Percentiles rank a stretch among this genome's conserved stretches.
These are phyloP conservation scores for Drosophila parthenogenetica DNA, from an alignment of 2,888 invertebrate genomes.

Conservation along the genomic window DNA sequence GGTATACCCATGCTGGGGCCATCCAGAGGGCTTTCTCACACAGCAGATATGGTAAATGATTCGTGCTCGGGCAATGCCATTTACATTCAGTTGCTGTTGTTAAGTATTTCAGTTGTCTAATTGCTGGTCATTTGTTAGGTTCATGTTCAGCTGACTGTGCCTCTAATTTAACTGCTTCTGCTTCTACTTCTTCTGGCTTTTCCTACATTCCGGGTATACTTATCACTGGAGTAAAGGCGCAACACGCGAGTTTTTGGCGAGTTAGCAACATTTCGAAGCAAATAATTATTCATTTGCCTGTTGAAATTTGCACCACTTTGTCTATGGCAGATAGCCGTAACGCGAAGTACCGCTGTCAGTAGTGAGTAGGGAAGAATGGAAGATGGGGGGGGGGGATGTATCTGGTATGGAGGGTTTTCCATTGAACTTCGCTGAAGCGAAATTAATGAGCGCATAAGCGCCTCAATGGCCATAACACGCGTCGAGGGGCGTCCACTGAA, in stretches of 20 bases:
- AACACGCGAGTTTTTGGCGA: conserved; percentile 40
- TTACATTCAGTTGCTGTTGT: conserved; percentile 41
- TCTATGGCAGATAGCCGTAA: conserved; percentile 33
- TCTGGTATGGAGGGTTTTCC: conserved; percentile 31
- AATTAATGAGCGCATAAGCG: conserved; percentile 76
- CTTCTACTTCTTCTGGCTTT: not conserved
- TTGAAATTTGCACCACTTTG: conserved; percentile 65
- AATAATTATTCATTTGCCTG: conserved; percentile 78
- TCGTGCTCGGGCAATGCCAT: conserved; percentile 32
- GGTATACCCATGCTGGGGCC: not conserved
- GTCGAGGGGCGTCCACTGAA: conserved; percentile 66
- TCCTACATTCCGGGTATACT: conserved; percentile 6
- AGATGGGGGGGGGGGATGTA: no score
- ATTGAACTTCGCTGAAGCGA: conserved; percentile 78
- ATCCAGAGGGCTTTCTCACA: not conserved
- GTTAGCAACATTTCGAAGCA: conserved; percentile 38
- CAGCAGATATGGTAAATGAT: conserved; percentile 22
- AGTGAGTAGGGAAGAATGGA: not conserved
- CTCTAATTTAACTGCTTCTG: not conserved
- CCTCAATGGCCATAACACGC: conserved; percentile 67
- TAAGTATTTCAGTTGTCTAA: conserved; percentile 63
- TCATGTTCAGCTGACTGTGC: conserved; percentile 32
- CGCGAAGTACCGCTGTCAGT: not conserved
- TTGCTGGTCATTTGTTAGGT: conserved; percentile 69
- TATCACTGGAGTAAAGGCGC: conserved; percentile 30